Base-by-base conservation (phyloP, 2,888 invertebrate genomes). In the Morinoia aosen region DNA sequence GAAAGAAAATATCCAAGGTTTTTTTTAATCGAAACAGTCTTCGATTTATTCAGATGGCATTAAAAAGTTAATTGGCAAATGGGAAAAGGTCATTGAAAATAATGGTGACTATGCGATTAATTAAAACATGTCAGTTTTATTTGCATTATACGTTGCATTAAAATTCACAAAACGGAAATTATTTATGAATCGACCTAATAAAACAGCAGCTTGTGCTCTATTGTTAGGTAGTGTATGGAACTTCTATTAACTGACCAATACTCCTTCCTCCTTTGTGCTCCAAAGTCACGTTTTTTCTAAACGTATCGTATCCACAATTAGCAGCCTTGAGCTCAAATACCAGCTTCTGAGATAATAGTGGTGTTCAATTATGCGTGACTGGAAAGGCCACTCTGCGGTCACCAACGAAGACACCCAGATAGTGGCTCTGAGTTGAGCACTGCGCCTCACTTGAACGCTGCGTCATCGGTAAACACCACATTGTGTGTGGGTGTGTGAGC, bases 321-420 rank as follows among this genome's bases (percentile, higher is more conserved):
- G 25, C 33, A 33, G 76, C 76, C 76, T 76, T 33, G 76, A 76
- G 76, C 76, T 76, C 76, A 76, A 76, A 76, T 76, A 76, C 76
- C 76, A 76, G 76, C 8, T 33, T 33, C 25, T 8, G 33, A 25
- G 19, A 76, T 25, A 76, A 76, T 76, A 33, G 76, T 61, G 33
- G 76, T 76, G 76, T 33, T 76, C 76, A 76, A 76, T 76, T 76
- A 76, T 76, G 76, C 76, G 76, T 76, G 76, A 76, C 76, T 76
- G 8, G 76, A 76, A 76, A 76, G 76, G 76, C 76, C 76, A 33
- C 25, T 10, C 25, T 76, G 76, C 76, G 76, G 76, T 76, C 33
- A 76, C 76, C 33, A 7, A 76, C 76, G 19, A 16, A 76, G 76
- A 76, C 25, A 33, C 25, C 76, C 48, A 48, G 48, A 48, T 48